A percentile compares a stretch with the other conserved stretches of the same genome.
Evolutionary conservation across 2,888 invertebrate species (phyloP).

Genomic region (Chirona hameri): DNA sequence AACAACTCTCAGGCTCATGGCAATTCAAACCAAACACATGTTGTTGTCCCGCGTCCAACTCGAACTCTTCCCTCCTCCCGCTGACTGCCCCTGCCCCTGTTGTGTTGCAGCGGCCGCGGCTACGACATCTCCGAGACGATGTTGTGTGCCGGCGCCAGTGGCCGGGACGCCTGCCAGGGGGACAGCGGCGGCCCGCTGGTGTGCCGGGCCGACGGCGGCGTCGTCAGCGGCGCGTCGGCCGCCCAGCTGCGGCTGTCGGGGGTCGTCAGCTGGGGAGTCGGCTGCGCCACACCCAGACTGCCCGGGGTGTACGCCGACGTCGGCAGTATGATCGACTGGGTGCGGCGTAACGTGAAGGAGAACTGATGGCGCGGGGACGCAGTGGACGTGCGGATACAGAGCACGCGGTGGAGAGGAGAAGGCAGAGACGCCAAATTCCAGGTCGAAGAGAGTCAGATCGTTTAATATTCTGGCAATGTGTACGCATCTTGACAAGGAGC

Average conservation of each 20-base stretch:
- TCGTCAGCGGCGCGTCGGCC: background rate
- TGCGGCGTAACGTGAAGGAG: background rate
- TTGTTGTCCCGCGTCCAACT: too few species aligned
- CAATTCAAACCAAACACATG: too few species aligned
- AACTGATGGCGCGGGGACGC: background rate
- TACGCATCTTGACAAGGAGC: too few species aligned
- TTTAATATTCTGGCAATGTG: too few species aligned
- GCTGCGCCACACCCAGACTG: conserved; percentile 39
- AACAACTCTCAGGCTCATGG: too few species aligned
- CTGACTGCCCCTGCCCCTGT: too few species aligned
- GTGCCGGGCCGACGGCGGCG: conserved; percentile 35
- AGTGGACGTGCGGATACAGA: too few species aligned
- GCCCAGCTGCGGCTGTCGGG: conserved; percentile 37
- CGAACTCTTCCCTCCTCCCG: too few species aligned
- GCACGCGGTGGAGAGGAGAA: too few species aligned
- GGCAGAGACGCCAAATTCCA: too few species aligned
- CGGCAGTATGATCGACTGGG: conserved; percentile 31
- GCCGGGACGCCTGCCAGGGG: conserved; percentile 41
- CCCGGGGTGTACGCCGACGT: conserved; percentile 41
- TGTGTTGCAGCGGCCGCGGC: conserved; percentile 38
- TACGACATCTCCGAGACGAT: conserved; percentile 34
- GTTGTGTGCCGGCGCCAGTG: conserved; percentile 40
- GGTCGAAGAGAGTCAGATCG: too few species aligned
- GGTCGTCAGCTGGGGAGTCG: conserved; percentile 41
- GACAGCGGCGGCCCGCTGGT: conserved; percentile 41